Percentiles rank a stretch among this genome's conserved stretches.
Evolutionary conservation across 2,113 vertebrate species (phyloP).

Genomic region (Grus americana): DNA sequence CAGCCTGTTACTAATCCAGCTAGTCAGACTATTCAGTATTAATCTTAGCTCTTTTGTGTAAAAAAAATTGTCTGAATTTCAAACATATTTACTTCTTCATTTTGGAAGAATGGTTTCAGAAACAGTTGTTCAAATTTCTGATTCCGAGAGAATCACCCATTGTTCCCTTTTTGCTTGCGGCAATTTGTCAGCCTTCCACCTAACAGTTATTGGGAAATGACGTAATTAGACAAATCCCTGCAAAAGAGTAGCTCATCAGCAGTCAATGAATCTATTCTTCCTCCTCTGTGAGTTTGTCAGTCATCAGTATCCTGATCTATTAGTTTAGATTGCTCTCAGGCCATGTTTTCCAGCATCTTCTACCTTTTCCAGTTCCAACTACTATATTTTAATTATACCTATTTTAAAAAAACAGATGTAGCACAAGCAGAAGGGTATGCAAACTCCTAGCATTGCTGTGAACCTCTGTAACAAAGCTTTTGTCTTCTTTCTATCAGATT

Average conservation of each 20-base stretch:
- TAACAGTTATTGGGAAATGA: conserved; percentile 12
- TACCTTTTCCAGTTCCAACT: neutral
- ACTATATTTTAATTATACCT: neutral
- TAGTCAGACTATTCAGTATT: neutral
- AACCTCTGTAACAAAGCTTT: neutral
- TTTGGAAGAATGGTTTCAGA: conserved; percentile 12
- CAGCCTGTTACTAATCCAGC: neutral
- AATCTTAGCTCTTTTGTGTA: neutral
- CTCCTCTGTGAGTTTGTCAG: neutral
- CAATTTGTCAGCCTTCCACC: neutral
- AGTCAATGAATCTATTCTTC: neutral
- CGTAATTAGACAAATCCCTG: neutral
- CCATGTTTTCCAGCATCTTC: neutral
- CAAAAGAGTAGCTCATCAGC: neutral
- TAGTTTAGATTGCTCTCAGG: neutral
- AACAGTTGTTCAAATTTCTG: neutral
- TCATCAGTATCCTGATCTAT: neutral
- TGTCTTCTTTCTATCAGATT: neutral
- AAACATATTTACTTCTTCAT: neutral
- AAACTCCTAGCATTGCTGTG: neutral
- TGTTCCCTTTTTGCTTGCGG: conserved; percentile 8
- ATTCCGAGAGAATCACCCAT: neutral
- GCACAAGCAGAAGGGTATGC: neutral
- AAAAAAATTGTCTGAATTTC: neutral
- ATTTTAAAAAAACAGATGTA: neutral